phyloP scores from a whole-genome alignment of 2,888 invertebrate species.

The Tenthredo livida region DNA sequence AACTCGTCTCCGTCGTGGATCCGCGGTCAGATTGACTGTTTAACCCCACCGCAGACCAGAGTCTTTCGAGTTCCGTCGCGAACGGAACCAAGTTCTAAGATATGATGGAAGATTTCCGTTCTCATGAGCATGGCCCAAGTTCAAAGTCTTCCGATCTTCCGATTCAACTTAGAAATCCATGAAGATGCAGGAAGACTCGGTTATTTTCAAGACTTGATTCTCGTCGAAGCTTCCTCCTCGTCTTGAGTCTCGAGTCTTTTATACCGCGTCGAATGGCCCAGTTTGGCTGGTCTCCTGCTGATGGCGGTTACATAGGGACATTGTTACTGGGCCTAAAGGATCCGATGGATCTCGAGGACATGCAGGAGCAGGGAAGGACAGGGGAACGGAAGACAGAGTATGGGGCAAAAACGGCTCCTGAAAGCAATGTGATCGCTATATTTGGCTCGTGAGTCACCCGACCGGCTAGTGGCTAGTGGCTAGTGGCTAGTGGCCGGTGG shows the following conservation, averaged over 20 bases:
- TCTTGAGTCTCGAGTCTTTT: background rate
- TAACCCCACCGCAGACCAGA: background rate
- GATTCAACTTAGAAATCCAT: background rate
- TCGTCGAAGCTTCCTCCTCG: background rate
- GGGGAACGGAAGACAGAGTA: constrained; percentile 33
- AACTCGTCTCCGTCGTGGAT: background rate
- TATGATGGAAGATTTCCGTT: background rate
- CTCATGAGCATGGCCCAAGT: background rate
- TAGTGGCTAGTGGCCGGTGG: constrained; percentile 25
- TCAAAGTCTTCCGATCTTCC: background rate
- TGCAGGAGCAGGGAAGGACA: background rate
- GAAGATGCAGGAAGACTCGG: background rate
- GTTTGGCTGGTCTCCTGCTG: constrained; percentile 13
- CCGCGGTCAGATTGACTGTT: constrained; percentile 15
- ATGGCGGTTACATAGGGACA: constrained; percentile 32
- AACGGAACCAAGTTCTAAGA: background rate
- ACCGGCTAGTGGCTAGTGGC: constrained; percentile 36
- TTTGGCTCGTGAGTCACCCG: constrained; percentile 66
- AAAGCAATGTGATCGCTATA: constrained; percentile 61
- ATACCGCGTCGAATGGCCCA: constrained; percentile 27
- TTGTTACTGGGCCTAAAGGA: constrained; percentile 40
- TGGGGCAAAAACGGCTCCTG: constrained; percentile 50
- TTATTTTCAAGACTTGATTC: background rate
- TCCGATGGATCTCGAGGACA: constrained; percentile 17
- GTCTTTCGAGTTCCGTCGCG: background rate